Conservation (phyloP, 2,113 vertebrate genomes). For the Psilopsiagon aurifrons region DNA sequence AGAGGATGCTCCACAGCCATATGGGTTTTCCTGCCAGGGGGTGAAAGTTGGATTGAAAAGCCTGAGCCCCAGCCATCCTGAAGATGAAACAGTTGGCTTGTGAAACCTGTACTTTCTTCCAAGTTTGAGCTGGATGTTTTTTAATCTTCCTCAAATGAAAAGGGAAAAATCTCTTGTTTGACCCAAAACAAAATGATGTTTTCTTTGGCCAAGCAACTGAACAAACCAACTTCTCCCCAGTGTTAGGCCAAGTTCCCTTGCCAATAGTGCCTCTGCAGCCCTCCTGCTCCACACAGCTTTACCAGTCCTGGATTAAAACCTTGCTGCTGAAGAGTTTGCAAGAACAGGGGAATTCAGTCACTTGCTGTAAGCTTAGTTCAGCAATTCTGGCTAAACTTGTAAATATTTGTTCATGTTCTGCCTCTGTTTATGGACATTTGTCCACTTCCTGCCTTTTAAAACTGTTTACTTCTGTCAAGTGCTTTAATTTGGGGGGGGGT, state of each 20-base stretch:
- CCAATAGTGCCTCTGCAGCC: background rate
- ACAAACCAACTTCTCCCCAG: background rate
- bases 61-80: background rate
- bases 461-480: background rate
- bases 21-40: conserved; percentile 14
- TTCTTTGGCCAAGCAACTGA: background rate
- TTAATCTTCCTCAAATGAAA: conserved; percentile 50
- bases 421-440: background rate
- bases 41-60: background rate
- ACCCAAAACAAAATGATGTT: conserved; percentile 32
- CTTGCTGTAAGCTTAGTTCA: background rate
- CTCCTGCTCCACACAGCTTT: background rate
- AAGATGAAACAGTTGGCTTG: conserved; percentile 41
- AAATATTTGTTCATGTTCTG: background rate
- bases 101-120: background rate
- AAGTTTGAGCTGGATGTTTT: conserved; percentile 34
- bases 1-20: background rate
- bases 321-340: background rate
- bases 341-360: background rate
- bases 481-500: background rate
- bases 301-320: background rate
- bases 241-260: background rate
- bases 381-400: background rate
- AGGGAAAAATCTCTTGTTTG: conserved; percentile 38
- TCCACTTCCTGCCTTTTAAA: conserved; percentile 8